Conservation (phyloP, 2,888 invertebrate genomes). For the Oegoconia quadripuncta region DNA sequence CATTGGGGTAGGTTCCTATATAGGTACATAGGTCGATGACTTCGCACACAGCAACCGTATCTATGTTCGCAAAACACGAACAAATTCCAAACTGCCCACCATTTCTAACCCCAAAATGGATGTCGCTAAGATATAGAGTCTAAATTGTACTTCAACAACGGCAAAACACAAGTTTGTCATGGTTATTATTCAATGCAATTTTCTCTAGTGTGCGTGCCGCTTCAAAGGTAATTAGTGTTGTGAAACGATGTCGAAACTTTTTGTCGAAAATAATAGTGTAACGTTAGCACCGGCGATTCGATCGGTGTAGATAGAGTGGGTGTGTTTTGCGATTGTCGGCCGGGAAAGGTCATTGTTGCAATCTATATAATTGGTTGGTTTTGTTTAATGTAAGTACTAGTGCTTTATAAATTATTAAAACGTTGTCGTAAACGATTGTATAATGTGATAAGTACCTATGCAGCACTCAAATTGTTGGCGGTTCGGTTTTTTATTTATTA, state of each 20-base stretch:
- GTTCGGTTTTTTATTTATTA: too few relatives aligned
- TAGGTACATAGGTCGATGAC: constrained; percentile 68
- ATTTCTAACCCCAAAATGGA: constrained; percentile 26
- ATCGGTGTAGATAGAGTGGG: constrained; percentile 22
- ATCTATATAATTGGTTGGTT: constrained; percentile 26
- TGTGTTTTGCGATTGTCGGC: constrained; percentile 36
- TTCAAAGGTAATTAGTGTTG: constrained; percentile 64
- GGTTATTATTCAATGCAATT: constrained; percentile 53
- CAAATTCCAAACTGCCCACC: constrained; percentile 15
- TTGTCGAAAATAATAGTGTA: constrained; percentile 55
- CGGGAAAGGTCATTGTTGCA: constrained; percentile 31
- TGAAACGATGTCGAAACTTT: constrained; percentile 52
- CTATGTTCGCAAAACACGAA: constrained; percentile 14
- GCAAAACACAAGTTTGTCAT: constrained; percentile 34
- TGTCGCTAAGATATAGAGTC: constrained; percentile 22
- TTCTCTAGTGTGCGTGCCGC: constrained; percentile 48
- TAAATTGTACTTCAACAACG: constrained; percentile 21
- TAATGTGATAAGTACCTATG: too few relatives aligned
- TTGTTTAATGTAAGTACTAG: constrained; percentile 11
- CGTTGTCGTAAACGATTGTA: too few relatives aligned
- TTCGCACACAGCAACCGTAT: constrained; percentile 33
- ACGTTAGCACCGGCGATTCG: constrained; percentile 33
- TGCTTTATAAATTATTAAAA: too few relatives aligned
- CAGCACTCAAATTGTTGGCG: too few relatives aligned
- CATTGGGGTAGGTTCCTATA: constrained; percentile 66